phyloP scores from a whole-genome alignment of 2,113 vertebrate genomes.

The Spilogale gracilis region DNA sequence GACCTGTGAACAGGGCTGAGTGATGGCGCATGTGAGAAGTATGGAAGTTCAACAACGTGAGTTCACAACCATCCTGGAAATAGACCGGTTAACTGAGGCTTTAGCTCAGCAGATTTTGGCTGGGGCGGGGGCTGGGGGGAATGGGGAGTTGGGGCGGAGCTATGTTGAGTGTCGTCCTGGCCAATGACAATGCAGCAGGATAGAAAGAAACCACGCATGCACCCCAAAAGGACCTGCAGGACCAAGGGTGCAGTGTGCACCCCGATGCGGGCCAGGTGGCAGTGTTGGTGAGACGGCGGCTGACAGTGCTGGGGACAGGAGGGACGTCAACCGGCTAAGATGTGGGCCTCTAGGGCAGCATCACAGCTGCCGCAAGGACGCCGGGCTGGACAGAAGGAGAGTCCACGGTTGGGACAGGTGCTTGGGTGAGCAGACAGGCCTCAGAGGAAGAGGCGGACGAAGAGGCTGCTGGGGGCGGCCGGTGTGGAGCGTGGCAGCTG shows the following conservation, averaged over 20 bases:
- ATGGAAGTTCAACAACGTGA: neutral
- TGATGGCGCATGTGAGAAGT: neutral
- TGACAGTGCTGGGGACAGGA: no score
- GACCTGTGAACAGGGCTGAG: neutral
- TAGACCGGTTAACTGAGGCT: neutral
- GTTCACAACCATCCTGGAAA: neutral
- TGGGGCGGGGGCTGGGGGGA: fast-evolving
- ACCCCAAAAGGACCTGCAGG: neutral
- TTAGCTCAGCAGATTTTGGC: neutral
- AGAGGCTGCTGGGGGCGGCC: fast-evolving
- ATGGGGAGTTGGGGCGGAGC: neutral
- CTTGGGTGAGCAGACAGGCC: fast-evolving
- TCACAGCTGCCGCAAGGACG: fast-evolving
- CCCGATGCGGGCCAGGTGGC: neutral
- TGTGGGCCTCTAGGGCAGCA: fast-evolving
- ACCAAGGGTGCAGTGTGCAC: fast-evolving
- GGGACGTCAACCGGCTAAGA: neutral
- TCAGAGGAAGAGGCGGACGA: no score
- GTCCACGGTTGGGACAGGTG: no score
- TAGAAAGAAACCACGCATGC: fast-evolving
- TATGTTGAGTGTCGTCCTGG: neutral
- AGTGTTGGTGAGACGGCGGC: fast-evolving
- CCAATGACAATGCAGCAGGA: neutral
- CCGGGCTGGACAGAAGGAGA: neutral
- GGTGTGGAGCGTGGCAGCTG: no score